Percentiles rank a stretch among this genome's conserved stretches.
Evolutionary conservation across 2,888 invertebrate genomes (phyloP).

Genomic region (Colletes collaris): DNA sequence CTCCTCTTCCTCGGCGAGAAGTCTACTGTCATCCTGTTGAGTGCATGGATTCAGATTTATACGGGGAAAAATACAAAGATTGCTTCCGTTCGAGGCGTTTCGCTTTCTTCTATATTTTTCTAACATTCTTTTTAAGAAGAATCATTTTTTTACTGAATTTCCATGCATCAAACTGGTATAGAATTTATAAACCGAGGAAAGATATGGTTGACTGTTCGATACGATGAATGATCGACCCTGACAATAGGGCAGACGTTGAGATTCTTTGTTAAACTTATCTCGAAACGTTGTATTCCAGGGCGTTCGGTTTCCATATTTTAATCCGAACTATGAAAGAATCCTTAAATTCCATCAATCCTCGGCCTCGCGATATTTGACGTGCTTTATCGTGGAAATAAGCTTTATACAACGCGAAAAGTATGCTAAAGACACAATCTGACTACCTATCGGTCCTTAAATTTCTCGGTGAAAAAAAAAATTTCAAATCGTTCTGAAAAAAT

Average conservation of each 20-base stretch:
- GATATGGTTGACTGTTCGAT: too few species aligned
- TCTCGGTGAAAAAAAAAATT: too few species aligned
- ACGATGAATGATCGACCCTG: too few species aligned
- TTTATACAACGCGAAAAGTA: constrained; percentile 63
- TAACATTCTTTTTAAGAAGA: too few species aligned
- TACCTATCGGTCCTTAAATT: too few species aligned
- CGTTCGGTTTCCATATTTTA: neutral
- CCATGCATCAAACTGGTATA: too few species aligned
- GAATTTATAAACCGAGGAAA: too few species aligned
- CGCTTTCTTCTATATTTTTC: neutral
- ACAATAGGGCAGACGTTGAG: neutral
- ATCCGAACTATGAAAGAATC: constrained; percentile 41
- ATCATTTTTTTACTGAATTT: too few species aligned
- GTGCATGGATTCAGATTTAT: constrained; percentile 50
- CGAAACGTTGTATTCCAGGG: too few species aligned
- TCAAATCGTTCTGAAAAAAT: too few species aligned
- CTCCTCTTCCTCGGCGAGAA: constrained; percentile 29
- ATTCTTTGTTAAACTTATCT: neutral
- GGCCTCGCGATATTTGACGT: constrained; percentile 66
- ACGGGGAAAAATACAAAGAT: constrained; percentile 44
- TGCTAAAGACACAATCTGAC: constrained; percentile 60
- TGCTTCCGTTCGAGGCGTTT: constrained; percentile 29
- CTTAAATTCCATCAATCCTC: constrained; percentile 72
- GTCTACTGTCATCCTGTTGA: constrained; percentile 45
- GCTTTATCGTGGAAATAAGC: constrained; percentile 73